These are phyloP conservation scores for Aplocera efformata DNA, from an alignment of 2,888 invertebrate species.

Conservation along the genomic window DNA sequence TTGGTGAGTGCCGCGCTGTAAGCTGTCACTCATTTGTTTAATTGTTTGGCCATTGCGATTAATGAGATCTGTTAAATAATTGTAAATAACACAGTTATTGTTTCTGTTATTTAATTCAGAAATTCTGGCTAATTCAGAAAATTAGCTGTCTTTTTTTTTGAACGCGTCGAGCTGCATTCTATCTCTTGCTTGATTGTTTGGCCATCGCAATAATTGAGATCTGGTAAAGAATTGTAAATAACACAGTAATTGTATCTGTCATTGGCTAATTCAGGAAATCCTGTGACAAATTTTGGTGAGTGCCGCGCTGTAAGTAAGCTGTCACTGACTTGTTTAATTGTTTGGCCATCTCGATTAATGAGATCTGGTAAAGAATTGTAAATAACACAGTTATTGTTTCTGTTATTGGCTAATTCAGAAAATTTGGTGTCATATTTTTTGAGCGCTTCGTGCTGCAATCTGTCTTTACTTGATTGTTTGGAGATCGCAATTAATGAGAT, in stretches of 20 bases:
- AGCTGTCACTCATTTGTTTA: conserved; percentile 27
- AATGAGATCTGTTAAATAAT: conserved; percentile 38
- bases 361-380: conserved; percentile 19
- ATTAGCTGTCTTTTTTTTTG: conserved; percentile 31
- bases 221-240: conserved; percentile 1
- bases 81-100: no score
- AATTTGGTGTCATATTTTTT: conserved; percentile 30
- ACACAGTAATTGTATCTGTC: no score
- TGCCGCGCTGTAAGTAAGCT: conserved; percentile 14
- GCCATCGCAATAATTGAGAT: conserved; percentile 40
- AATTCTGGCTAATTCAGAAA: no score
- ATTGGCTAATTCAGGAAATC: conserved; percentile 18
- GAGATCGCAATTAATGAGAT: conserved; percentile 41
- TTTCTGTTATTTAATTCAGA: no score
- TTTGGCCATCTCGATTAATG: conserved; percentile 42
- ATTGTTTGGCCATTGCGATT: conserved; percentile 40
- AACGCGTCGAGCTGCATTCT: no score
- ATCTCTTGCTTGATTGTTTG: conserved; percentile 41
- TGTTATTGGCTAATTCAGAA: no score
- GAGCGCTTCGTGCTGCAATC: conserved; percentile 34
- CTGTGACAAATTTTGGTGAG: conserved; percentile 32
- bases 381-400: no score
- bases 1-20: conserved; percentile 19
- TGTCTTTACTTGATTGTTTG: conserved; percentile 41
- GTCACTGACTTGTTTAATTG: no score